Base-by-base conservation (phyloP, 2,797 vertebrate species). In the Antennarius maculatus region DNA sequence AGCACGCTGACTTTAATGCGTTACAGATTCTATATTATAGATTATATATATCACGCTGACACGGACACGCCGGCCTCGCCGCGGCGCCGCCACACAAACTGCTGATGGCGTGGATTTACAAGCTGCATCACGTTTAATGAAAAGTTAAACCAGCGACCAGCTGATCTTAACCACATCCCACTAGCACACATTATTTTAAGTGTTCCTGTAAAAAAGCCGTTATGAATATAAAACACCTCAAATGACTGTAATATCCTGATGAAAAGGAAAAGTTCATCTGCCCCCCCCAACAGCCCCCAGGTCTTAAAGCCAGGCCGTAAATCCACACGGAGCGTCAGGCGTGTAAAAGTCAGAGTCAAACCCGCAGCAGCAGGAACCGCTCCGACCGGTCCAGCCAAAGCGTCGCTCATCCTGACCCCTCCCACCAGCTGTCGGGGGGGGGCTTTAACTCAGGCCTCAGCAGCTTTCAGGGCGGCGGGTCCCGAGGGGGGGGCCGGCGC, bases 381-480 rank as follows among this genome's bases (percentile, higher is more conserved):
- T 2, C 23, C 23, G 23, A n/a, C n/a, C n/a, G n/a, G n/a, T n/a
- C n/a, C n/a, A n/a, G n/a, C n/a, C n/a, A n/a, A n/a, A n/a, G n/a
- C n/a, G n/a, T n/a, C n/a, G n/a, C n/a, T n/a, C n/a, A n/a, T n/a
- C n/a, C n/a, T n/a, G n/a, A n/a, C n/a, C n/a, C n/a, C n/a, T n/a
- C n/a, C n/a, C n/a, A n/a, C n/a, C n/a, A n/a, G n/a, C n/a, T n/a
- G n/a, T n/a, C n/a, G n/a, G n/a, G n/a, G 23, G 23, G 23, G 23
- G 23, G 23, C 86, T 90, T 90, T 89, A 88, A 90, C 83, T 85
- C 82, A 89, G 77, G 84, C 79, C 87, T 90, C 90, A 89, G 85
- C 89, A 91, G 85, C 80, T 90, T 90, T 84, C 79, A 14, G 81
- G 54, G 77, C 74, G 75, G 80, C 76, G 89, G 89, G 88, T 89